Evolutionary conservation across 2,888 invertebrate species (phyloP), one percentile per base, ranked within the genome.

Genomic region (Callimorpha dominula): DNA sequence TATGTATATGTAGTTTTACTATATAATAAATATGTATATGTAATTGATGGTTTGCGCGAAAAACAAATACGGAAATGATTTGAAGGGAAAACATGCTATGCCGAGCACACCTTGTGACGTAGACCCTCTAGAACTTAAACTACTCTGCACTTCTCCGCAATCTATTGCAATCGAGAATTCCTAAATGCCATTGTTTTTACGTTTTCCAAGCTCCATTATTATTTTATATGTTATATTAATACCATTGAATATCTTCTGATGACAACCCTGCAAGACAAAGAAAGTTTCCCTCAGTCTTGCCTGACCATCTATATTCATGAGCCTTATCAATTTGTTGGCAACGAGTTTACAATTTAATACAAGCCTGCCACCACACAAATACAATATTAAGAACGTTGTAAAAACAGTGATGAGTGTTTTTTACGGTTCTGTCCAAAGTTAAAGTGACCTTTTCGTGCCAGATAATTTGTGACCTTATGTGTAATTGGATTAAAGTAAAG

Each of bases 261-360:
- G 54, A 14, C 60, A 68, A 49, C 68, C 70, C 57, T 65, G 65
- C 63, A 78, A 79, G 84, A 91, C 90, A 91, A 90, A 90, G 90
- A 90, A 89, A 91, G 87, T 86, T 49, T 64, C 80, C 78, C 70
- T 75, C 78, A 72, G 81, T 83, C 73, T 81, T 77, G 78, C 65
- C 68, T 73, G 72, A 31, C 78, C 85, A 91, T 92, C 88, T 92
- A 91, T 93, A 93, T 93, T 91, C 90, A 92, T 93, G 90, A 92
- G 85, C 67, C 89, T 92, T 93, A 93, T 93, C 92, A 90, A 92
- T 92, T 91, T 89, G 91, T 90, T 89, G 86, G 87, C 86, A 83
- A 46, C 74, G 20, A 43, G 86, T 89, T 88, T 89, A 90, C 90
- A 89, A 86, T 90, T 87, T 91, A 91, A 92, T 92, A 86, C 79